These are phyloP conservation scores for Amazona vittata DNA, from an alignment of 2,113 vertebrate genomes.

Conservation along the genomic window DNA sequence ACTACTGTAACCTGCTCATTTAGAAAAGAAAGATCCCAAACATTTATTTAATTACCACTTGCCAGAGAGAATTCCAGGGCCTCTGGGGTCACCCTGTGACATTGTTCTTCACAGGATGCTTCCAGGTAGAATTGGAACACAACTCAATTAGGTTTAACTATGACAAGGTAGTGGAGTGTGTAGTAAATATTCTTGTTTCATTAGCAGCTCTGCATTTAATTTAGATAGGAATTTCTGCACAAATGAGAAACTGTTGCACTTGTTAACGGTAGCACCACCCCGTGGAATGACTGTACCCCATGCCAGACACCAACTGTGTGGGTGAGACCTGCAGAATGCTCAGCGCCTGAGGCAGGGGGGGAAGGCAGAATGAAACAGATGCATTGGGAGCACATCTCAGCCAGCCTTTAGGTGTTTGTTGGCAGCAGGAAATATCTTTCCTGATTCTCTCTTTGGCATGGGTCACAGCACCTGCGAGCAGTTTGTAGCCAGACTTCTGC, in stretches of 20 bases:
- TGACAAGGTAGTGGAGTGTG: conserved; percentile 22
- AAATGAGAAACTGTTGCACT: conserved; percentile 6
- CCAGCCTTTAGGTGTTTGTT: background rate
- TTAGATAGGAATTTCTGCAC: conserved; percentile 53
- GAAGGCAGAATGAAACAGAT: background rate
- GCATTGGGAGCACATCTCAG: background rate
- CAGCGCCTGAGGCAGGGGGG: background rate
- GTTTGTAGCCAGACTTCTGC: background rate
- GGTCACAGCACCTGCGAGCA: background rate
- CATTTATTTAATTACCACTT: background rate
- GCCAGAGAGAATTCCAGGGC: background rate
- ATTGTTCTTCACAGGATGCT: background rate
- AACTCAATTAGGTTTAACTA: conserved; percentile 28
- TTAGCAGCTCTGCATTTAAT: conserved; percentile 56
- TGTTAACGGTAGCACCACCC: background rate
- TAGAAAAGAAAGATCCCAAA: background rate
- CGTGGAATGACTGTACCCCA: background rate
- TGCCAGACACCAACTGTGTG: background rate
- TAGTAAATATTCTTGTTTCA: conserved; percentile 48
- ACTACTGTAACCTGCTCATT: background rate
- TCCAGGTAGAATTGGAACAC: background rate
- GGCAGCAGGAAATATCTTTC: background rate
- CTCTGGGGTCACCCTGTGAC: background rate
- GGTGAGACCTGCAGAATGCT: background rate
- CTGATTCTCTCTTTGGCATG: background rate